Evolutionary conservation across 2,113 vertebrate species (phyloP).

Genomic region (Hemiprocne comata): DNA sequence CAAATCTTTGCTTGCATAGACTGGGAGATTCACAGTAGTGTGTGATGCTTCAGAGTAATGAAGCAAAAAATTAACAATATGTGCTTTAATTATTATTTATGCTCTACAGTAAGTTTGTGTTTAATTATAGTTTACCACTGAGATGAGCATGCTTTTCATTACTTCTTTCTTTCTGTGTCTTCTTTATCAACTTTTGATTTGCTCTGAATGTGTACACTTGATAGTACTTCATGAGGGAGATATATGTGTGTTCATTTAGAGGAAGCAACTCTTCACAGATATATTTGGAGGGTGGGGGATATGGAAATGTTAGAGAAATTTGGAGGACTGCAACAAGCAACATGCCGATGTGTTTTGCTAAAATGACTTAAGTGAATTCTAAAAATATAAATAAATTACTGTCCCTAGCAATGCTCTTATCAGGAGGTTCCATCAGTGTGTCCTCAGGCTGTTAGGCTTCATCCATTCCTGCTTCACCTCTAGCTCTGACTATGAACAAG

Average conservation of each 20-base stretch:
- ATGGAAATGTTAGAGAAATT: not conserved
- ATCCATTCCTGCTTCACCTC: not conserved
- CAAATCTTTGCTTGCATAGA: not conserved
- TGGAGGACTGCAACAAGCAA: not conserved
- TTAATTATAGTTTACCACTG: conserved; percentile 24
- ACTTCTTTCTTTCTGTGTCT: not conserved
- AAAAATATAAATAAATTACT: not conserved
- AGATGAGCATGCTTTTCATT: conserved; percentile 3
- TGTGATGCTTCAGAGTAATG: conserved; percentile 53
- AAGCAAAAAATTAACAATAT: conserved; percentile 68
- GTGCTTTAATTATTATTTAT: conserved; percentile 74
- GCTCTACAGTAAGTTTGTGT: conserved; percentile 26
- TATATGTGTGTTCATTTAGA: not conserved
- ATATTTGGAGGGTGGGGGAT: not conserved
- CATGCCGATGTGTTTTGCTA: not conserved
- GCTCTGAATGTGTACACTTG: not conserved
- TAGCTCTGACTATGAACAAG: not conserved
- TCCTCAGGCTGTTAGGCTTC: not conserved
- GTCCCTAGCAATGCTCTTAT: not conserved
- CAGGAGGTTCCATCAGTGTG: not conserved
- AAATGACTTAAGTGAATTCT: not conserved
- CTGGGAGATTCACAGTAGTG: conserved; percentile 15
- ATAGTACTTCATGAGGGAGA: not conserved
- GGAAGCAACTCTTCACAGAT: not conserved
- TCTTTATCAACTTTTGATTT: not conserved